phyloP scores from a whole-genome alignment of 2,888 invertebrate species.

The Drosophila borealis region DNA sequence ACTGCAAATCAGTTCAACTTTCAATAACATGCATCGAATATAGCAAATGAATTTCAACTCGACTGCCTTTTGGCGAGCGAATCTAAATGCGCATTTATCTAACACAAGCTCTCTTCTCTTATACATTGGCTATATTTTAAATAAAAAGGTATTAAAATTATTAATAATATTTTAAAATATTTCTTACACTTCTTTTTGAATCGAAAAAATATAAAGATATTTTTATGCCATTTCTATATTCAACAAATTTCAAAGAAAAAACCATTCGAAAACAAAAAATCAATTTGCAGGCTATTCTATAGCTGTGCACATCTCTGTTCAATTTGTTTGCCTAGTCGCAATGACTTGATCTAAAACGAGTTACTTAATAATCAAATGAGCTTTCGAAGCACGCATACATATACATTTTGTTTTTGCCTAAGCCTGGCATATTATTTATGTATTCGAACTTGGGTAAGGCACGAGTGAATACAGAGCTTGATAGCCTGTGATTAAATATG shows the following conservation, averaged over 20 bases:
- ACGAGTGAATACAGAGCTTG: background rate
- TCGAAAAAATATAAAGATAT: too few relatives aligned
- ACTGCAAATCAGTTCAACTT: slow-evolving; percentile 4
- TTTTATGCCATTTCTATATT: too few relatives aligned
- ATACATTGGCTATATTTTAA: background rate
- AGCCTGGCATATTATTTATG: background rate
- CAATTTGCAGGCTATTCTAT: background rate
- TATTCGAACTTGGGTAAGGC: background rate
- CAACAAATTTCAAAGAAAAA: too few relatives aligned
- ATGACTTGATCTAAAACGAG: background rate
- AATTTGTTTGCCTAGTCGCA: background rate
- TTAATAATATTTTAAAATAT: too few relatives aligned
- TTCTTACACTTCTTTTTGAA: too few relatives aligned
- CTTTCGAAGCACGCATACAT: background rate
- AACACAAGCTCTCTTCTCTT: too few relatives aligned
- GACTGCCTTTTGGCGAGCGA: background rate
- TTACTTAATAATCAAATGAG: slow-evolving; percentile 3
- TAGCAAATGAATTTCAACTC: slow-evolving; percentile 6
- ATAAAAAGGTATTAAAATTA: too few relatives aligned
- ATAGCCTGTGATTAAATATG: too few relatives aligned
- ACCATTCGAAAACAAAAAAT: background rate
- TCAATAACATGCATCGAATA: slow-evolving; percentile 12
- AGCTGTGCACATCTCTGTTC: background rate
- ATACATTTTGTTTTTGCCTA: background rate
- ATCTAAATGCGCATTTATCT: slow-evolving; percentile 1